Conservation (phyloP, 2,797 vertebrate genomes). For the Danio tinwini region DNA sequence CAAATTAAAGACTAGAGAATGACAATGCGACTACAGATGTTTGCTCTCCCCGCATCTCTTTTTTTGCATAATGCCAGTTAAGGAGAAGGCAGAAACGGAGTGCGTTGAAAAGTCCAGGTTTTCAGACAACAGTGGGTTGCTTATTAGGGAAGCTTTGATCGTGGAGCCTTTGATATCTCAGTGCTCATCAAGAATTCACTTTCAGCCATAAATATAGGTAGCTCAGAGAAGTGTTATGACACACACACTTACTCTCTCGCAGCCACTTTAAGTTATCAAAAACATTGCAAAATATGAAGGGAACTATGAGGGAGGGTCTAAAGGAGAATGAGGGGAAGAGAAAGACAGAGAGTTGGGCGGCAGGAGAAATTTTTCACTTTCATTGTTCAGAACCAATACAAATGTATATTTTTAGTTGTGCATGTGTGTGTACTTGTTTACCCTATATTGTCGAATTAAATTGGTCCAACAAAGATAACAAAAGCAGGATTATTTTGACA, state of each 20-base stretch:
- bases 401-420: not conserved
- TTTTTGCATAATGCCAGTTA: slow-evolving; percentile 81
- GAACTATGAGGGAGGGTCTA: slow-evolving; percentile 48
- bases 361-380: slow-evolving; percentile 5
- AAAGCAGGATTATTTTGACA: no score
- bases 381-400: slow-evolving; percentile 9
- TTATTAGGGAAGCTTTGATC: slow-evolving; percentile 99
- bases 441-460: no score
- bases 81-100: slow-evolving; percentile 72
- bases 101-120: slow-evolving; percentile 83
- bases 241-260: slow-evolving; percentile 85
- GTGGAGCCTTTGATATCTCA: slow-evolving; percentile 95
- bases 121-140: slow-evolving; percentile 93
- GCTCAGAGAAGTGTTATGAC: slow-evolving; percentile 98
- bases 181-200: slow-evolving; percentile 99
- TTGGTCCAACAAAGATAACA: no score
- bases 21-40: slow-evolving; percentile 92
- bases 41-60: slow-evolving; percentile 90
- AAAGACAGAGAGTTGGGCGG: slow-evolving; percentile 25
- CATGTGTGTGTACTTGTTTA: slow-evolving; percentile 22
- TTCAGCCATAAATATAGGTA: slow-evolving; percentile 99
- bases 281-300: slow-evolving; percentile 75
- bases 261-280: slow-evolving; percentile 84
- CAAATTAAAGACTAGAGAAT: slow-evolving; percentile 92
- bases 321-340: not conserved